Percentiles rank a stretch among this genome's conserved stretches.
These are phyloP conservation scores for Australoheros facetus DNA, from an alignment of 2,797 vertebrate genomes.

Conservation along the genomic window DNA sequence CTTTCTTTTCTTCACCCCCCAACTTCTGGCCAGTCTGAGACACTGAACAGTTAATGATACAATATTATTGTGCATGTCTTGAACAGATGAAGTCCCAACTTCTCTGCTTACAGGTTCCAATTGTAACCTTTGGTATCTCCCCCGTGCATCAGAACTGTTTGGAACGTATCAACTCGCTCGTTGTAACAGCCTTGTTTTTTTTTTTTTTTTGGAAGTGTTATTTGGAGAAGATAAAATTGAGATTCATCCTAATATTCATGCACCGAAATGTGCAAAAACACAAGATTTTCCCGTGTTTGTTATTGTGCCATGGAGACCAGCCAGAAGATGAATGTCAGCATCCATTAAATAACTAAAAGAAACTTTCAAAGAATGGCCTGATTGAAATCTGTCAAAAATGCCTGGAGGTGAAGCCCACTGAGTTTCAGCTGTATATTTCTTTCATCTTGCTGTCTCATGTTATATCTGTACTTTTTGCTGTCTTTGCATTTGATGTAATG, in stretches of 20 bases:
- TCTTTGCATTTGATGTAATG: conserved; percentile 63
- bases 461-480: conserved; percentile 9
- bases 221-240: conserved; percentile 39
- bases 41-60: background rate
- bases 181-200: conserved; percentile 20
- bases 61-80: conserved; percentile 15
- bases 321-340: conserved; percentile 59
- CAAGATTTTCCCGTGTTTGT: conserved; percentile 11
- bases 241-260: conserved; percentile 26
- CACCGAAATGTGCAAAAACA: conserved; percentile 19
- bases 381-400: conserved; percentile 14
- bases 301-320: conserved; percentile 69
- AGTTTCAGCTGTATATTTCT: conserved; percentile 51
- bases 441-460: conserved; percentile 50
- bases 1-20: background rate
- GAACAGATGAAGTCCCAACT: conserved; percentile 26
- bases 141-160: conserved; percentile 24
- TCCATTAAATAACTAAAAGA: conserved; percentile 46
- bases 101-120: conserved; percentile 47
- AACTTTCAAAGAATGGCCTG: conserved; percentile 16
- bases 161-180: background rate
- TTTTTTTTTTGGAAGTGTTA: conserved; percentile 14
- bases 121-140: conserved; percentile 11
- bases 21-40: conserved; percentile 17
- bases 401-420: conserved; percentile 42